Evolutionary conservation across 2,113 vertebrate genomes (phyloP).

Genomic region (Cheirogaleus medius): DNA sequence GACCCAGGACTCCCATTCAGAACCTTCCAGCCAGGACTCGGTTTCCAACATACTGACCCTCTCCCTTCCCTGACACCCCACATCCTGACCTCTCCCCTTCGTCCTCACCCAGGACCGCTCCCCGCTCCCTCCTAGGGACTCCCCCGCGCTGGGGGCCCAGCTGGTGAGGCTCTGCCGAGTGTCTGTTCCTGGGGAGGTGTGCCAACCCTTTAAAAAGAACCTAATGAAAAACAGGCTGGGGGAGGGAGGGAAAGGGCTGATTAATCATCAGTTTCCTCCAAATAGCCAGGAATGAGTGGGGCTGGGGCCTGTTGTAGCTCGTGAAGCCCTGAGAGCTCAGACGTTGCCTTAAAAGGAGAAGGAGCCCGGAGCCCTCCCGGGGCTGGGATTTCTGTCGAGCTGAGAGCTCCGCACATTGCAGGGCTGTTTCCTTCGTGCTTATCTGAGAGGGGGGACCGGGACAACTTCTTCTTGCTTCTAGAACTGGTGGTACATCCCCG

Average conservation of each 20-base stretch:
- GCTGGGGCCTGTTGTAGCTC: constrained; percentile 53
- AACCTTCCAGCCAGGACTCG: not conserved
- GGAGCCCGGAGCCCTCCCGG: constrained; percentile 62
- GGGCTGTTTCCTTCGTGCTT: constrained; percentile 25
- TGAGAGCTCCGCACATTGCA: not conserved
- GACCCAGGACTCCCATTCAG: not conserved
- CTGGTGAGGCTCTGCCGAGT: not conserved
- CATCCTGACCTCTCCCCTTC: not conserved
- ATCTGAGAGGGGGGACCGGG: constrained; percentile 8
- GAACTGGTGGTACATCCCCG: not conserved
- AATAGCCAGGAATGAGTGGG: constrained; percentile 82
- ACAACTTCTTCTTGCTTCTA: constrained; percentile 21
- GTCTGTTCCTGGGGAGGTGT: not conserved
- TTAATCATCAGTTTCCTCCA: constrained; percentile 83
- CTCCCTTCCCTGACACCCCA: not conserved
- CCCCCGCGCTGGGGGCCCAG: not conserved
- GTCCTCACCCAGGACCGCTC: not conserved
- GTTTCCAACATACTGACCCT: not conserved
- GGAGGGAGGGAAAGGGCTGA: constrained; percentile 18
- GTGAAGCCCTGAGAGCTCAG: constrained; percentile 70
- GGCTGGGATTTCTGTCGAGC: constrained; percentile 69
- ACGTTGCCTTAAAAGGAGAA: constrained; percentile 89
- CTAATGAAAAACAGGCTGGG: constrained; percentile 80
- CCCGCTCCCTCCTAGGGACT: not conserved
- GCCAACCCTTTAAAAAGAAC: constrained; percentile 82